Percentiles rank a stretch among this genome's conserved stretches.
Conservation (phyloP, 1,140 invertebrate genomes). For the Gyrodactylus bullatarudis region DNA sequence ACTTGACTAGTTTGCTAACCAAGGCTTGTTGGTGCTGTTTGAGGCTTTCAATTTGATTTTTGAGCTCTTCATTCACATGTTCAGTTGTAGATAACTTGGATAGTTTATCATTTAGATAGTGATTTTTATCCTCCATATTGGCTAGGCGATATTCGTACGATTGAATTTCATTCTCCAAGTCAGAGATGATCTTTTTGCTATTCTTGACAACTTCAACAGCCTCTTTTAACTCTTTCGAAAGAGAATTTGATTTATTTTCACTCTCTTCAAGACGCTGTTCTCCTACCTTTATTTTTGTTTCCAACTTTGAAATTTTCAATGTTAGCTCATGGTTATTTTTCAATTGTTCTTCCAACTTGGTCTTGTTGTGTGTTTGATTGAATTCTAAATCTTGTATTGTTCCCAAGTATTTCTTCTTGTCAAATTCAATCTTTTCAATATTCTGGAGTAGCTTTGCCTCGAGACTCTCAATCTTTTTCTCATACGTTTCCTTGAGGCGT, state of each 20-base stretch:
- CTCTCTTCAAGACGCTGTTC: neutral
- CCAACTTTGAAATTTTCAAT: neutral
- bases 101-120: neutral
- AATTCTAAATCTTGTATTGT: neutral
- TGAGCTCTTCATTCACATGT: neutral
- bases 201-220: neutral
- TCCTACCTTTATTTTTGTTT: neutral
- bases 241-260: neutral
- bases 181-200: neutral
- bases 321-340: neutral
- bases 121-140: neutral
- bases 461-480: neutral
- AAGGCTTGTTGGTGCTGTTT: neutral
- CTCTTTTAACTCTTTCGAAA: neutral
- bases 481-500: neutral
- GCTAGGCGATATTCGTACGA: neutral
- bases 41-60: neutral
- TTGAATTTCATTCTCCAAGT: neutral
- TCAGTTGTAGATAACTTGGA: neutral
- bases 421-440: neutral
- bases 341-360: neutral
- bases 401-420: neutral
- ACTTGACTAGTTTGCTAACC: neutral
- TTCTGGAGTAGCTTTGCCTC: neutral
- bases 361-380: neutral